A percentile compares a stretch with the other conserved stretches of the same genome.
Evolutionary conservation across 2,113 vertebrate species (phyloP).

Genomic region (Nibea albiflora): DNA sequence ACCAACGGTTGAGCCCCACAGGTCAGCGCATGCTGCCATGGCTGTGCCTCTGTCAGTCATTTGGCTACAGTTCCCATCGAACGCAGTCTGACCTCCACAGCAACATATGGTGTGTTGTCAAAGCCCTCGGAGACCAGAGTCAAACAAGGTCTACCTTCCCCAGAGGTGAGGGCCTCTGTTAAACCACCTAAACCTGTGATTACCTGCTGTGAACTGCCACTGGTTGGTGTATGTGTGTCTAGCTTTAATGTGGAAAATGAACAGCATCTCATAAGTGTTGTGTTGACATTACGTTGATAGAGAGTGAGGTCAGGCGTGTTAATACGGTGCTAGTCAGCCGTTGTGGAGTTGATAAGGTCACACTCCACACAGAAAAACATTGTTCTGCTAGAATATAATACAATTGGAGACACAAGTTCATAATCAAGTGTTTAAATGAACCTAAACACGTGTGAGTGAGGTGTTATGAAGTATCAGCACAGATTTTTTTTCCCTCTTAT

Average conservation of each 20-base stretch:
- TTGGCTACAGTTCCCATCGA: constrained; percentile 37
- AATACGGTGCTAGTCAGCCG: constrained; percentile 37
- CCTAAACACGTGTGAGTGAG: not conserved
- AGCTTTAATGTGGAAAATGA: constrained; percentile 6
- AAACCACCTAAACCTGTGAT: constrained; percentile 27
- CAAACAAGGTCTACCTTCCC: constrained; percentile 53
- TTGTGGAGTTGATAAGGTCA: constrained; percentile 66
- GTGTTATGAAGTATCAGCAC: not conserved
- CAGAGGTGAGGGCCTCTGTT: constrained; percentile 32
- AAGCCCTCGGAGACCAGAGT: constrained; percentile 51
- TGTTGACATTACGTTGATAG: constrained; percentile 51
- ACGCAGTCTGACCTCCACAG: constrained; percentile 22
- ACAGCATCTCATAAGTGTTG: not conserved
- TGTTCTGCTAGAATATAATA: constrained; percentile 31
- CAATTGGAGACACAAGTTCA: not conserved
- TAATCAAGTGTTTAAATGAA: not conserved
- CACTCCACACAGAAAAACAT: constrained; percentile 38
- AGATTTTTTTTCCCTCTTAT: too few relatives aligned
- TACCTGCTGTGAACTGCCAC: constrained; percentile 24
- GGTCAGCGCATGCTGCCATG: constrained; percentile 19
- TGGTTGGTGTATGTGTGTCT: constrained; percentile 14
- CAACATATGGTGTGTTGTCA: constrained; percentile 66
- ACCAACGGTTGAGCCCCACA: not conserved
- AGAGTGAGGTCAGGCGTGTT: constrained; percentile 62
- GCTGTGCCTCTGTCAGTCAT: constrained; percentile 45